Base-by-base conservation (phyloP, 2,888 invertebrate species). In the Atrina japonica region DNA sequence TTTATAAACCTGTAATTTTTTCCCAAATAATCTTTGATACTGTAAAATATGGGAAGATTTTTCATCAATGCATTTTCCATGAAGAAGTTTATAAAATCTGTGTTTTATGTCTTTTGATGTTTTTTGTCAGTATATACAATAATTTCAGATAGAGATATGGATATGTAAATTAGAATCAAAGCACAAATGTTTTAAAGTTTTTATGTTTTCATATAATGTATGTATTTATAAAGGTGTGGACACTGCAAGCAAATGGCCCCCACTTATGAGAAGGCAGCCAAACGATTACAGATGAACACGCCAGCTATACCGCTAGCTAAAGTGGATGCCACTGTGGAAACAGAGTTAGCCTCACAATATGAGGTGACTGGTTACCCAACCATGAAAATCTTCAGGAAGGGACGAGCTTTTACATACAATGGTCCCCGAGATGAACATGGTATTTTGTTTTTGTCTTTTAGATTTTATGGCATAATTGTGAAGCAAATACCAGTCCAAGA, bases 321-420 rank as follows among this genome's bases (percentile, higher is more conserved):
- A 85, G 91, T 93, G 9, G 92, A 93, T 70, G 92, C 92, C 9
- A 92, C 92, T 0, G 85, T 85, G 21, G 92, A 93, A 76, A 90
- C 90, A 60, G 91, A 89, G 2, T 76, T 93, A 11, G 92, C 90
- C n/a, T 83, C 86, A 60, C 83, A 90, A 67, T 92, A 89, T 82
- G 89, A 85, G 40, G 89, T 93, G 35, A 84, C 89, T 9, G 92
- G 92, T 7, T 93, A 91, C 77, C 93, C 93, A 14, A 93, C 93
- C 1, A 76, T 93, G 61, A 92, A 92, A 72, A 87, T 93, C 66
- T 93, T 92, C 86, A 88, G 91, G 49, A 86, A 86, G 21, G 77
- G 88, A 82, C 78, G 89, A 55, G 85, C 88, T 9, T 92, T 89
- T 78, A 92, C 92, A 27, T 93, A 92, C 85, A 91, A 91, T 66